These are phyloP conservation scores for Dorcus hopei DNA, from an alignment of 2,888 invertebrate species.

Conservation along the genomic window DNA sequence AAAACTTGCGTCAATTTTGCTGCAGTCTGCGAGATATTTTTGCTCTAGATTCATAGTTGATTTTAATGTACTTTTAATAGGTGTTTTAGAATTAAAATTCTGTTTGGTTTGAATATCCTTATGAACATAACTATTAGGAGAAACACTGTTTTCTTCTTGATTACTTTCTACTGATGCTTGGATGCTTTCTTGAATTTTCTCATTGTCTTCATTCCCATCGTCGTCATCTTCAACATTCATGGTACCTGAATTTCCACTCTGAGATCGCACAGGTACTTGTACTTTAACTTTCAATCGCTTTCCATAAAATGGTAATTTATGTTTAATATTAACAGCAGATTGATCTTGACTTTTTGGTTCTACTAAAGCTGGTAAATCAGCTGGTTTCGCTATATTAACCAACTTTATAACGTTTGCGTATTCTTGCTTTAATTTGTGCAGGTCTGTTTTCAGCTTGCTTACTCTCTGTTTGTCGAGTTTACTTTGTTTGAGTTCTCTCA, in stretches of 20 bases:
- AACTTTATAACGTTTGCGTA: constrained; percentile 66
- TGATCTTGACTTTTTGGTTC: constrained; percentile 24
- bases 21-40: not conserved
- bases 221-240: constrained; percentile 48
- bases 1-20: constrained; percentile 13
- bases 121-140: too few relatives aligned
- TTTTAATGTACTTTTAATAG: not conserved
- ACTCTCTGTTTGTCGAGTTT: constrained; percentile 56
- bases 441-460: constrained; percentile 66
- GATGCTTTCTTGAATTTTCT: constrained; percentile 8
- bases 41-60: not conserved
- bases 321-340: constrained; percentile 36
- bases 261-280: constrained; percentile 42
- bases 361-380: constrained; percentile 56
- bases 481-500: constrained; percentile 61
- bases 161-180: not conserved
- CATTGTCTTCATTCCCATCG: constrained; percentile 51
- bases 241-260: constrained; percentile 34
- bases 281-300: constrained; percentile 57
- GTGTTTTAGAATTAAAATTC: constrained; percentile 3
- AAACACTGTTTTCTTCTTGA: constrained; percentile 6
- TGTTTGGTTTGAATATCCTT: constrained; percentile 9
- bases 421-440: constrained; percentile 68
- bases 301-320: constrained; percentile 54
- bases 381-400: constrained; percentile 72